Base-by-base conservation (phyloP, 1,140 invertebrate species). In the Drosophila pruinosa region DNA sequence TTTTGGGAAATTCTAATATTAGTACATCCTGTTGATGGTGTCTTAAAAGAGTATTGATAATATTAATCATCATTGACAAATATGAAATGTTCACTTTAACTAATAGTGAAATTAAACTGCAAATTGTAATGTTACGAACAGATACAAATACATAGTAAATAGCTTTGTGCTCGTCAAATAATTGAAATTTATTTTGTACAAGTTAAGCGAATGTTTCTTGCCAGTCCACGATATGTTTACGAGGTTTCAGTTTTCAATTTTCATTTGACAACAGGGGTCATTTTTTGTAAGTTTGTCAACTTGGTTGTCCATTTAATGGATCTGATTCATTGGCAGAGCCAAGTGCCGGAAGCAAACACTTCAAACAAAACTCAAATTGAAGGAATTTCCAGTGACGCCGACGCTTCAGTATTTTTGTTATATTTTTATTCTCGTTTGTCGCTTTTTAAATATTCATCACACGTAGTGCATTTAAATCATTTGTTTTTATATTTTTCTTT, bases 341-440 rank as follows among this genome's bases (percentile, higher is more conserved):
- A 56, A 48, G 17, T 56, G 53, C 68, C 68, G 68, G 68, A 71
- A 71, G 68, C 26, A 65, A 64, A 50, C 62, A 65, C 45, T 70
- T 70, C 36, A 50, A 71, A 65, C 36, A 15, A 28, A 58, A 65
- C 52, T 41, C 43, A 58, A 71, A 19, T 19, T 39, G 62, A 71
- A 52, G 67, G 67, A 64, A 41, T 70, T 70, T 64, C 67, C 67
- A 70, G 14, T 31, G 59, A 45, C 26, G 58, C 17, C 50, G 39
- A 38, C 41, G 53, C 52, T 26, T 43, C 8, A 38, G 50, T 17
- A 24, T 22, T 57, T 65, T 39, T 50, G 15, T 24, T 28, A 26
- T 45, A 64, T 52, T 39, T 50, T 31, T 17, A 19, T 43, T 24
- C 19, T 19, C 14, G 6, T 52, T 65, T 48, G 8, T 28, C 34